Evolutionary conservation across 2,888 invertebrate species (phyloP).

Genomic region (Ophion ellenae): DNA sequence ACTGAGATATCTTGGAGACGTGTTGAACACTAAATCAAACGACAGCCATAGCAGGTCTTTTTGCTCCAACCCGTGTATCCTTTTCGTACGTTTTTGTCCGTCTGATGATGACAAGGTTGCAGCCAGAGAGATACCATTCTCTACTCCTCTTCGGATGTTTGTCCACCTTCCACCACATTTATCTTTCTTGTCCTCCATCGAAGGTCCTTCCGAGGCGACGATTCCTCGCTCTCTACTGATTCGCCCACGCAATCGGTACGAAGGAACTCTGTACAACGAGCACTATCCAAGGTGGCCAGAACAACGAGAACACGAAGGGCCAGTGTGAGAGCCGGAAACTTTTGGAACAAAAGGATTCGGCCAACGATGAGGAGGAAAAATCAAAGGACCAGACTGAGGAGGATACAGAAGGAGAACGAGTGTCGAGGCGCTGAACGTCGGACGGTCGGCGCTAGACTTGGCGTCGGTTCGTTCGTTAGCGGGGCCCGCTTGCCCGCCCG

Average conservation of each 20-base stretch:
- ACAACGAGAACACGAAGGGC: constrained; percentile 16
- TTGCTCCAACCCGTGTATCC: neutral
- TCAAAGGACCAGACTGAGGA: constrained; percentile 58
- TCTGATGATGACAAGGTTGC: neutral
- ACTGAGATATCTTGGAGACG: constrained; percentile 49
- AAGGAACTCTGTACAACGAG: constrained; percentile 18
- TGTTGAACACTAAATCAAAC: constrained; percentile 47
- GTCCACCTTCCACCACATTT: neutral
- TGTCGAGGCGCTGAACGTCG: constrained; percentile 72
- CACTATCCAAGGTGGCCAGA: constrained; percentile 44
- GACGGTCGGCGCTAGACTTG: constrained; percentile 82
- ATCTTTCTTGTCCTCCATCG: neutral
- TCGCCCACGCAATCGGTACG: constrained; percentile 9
- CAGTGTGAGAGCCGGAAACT: constrained; percentile 21
- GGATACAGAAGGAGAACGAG: constrained; percentile 66
- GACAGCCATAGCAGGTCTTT: constrained; percentile 8
- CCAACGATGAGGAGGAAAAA: neutral
- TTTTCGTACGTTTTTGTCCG: neutral
- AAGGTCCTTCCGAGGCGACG: neutral
- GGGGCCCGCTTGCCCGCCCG: constrained; percentile 81
- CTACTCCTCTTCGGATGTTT: constrained; percentile 1
- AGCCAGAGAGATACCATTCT: neutral
- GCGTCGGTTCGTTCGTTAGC: constrained; percentile 83
- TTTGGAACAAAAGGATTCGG: constrained; percentile 21
- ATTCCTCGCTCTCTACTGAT: neutral